phyloP scores from a whole-genome alignment of 1,140 invertebrate species.

The Gonioctena quinquepunctata region DNA sequence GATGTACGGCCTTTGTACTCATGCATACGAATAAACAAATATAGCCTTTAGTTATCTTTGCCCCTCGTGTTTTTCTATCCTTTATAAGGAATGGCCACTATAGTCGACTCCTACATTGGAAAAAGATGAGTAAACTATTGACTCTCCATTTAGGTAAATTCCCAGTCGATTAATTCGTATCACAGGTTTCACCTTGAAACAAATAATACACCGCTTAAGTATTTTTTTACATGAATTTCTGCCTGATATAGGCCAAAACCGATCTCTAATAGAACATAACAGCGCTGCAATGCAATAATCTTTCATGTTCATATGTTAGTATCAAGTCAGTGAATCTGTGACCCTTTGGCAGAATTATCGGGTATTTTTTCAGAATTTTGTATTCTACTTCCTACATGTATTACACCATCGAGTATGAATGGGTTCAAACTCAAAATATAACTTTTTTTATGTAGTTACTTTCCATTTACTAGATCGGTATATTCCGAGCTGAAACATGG shows the following conservation, averaged over 20 bases:
- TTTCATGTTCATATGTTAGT: not conserved
- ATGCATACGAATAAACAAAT: constrained; percentile 25
- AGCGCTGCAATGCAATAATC: constrained; percentile 4
- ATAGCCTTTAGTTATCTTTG: constrained; percentile 27
- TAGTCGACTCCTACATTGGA: constrained; percentile 14
- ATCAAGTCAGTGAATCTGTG: constrained; percentile 25
- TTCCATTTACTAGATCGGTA: constrained; percentile 9
- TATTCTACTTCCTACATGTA: not conserved
- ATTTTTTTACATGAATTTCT: constrained; percentile 16
- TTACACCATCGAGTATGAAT: not conserved
- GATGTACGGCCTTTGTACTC: constrained; percentile 47
- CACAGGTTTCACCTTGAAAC: constrained; percentile 29
- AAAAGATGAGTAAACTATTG: constrained; percentile 37
- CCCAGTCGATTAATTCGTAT: constrained; percentile 1
- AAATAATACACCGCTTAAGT: constrained; percentile 12
- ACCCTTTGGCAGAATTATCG: constrained; percentile 29
- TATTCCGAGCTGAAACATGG: constrained; percentile 25
- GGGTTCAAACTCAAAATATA: not conserved
- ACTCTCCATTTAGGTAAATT: constrained; percentile 16
- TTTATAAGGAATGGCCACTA: constrained; percentile 21
- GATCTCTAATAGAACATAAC: constrained; percentile 25
- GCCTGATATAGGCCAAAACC: constrained; percentile 32
- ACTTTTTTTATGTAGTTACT: too few species aligned
- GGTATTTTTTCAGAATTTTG: constrained; percentile 21
- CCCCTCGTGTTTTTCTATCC: constrained; percentile 13